phyloP scores from a whole-genome alignment of 2,113 vertebrate species.

The Catharus fuscescens region DNA sequence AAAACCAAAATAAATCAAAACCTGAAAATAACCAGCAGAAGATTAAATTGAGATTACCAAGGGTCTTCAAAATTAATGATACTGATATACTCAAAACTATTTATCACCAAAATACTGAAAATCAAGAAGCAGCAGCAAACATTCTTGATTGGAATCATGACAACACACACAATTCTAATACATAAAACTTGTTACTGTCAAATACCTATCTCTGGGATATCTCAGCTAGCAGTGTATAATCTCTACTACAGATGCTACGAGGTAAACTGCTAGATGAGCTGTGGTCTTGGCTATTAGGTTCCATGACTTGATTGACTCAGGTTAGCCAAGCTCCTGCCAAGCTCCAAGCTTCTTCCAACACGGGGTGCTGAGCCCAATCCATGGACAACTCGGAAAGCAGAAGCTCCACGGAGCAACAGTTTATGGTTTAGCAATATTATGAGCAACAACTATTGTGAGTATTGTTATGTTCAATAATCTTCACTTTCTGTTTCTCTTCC shows the following conservation, averaged over 20 bases:
- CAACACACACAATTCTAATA: background rate
- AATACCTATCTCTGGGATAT: background rate
- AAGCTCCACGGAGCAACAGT: background rate
- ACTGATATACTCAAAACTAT: background rate
- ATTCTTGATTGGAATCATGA: background rate
- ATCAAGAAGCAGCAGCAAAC: background rate
- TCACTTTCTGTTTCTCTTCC: background rate
- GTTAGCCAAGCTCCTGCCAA: background rate
- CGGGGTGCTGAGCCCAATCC: accelerated
- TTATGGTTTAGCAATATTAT: background rate
- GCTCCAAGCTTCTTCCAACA: background rate
- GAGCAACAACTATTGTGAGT: background rate
- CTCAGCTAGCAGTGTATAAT: background rate
- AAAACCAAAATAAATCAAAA: background rate
- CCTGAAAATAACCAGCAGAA: background rate
- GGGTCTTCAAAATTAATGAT: background rate
- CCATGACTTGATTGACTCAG: background rate
- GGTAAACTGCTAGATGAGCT: background rate
- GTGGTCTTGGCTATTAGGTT: background rate
- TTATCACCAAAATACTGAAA: background rate
- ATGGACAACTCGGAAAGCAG: background rate
- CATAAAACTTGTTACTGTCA: background rate
- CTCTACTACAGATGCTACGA: background rate
- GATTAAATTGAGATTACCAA: background rate
- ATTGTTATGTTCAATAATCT: background rate